Conservation (phyloP, 2,888 invertebrate species). For the Agrochola litura region DNA sequence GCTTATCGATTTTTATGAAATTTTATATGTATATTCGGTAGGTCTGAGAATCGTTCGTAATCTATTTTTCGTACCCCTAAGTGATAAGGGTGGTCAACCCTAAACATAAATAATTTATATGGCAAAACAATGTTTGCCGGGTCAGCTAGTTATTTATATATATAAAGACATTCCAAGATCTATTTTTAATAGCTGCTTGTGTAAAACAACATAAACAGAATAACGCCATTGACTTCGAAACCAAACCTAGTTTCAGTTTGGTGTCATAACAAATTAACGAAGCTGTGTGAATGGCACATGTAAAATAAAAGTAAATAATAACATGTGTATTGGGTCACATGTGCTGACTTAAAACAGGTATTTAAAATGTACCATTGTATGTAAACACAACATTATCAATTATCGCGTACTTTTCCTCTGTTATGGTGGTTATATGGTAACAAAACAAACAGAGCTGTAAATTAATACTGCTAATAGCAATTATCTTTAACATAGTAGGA, state of each 20-base stretch:
- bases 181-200: background rate
- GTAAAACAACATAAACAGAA: slow-evolving; percentile 3
- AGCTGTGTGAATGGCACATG: slow-evolving; percentile 29
- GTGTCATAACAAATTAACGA: slow-evolving; percentile 41
- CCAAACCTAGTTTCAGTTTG: slow-evolving; percentile 28
- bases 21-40: too few species aligned
- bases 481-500: slow-evolving; percentile 37
- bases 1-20: too few species aligned
- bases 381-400: slow-evolving; percentile 60
- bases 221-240: background rate
- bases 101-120: too few species aligned
- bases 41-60: too few species aligned
- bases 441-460: slow-evolving; percentile 38
- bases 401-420: slow-evolving; percentile 54
- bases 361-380: slow-evolving; percentile 32
- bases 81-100: too few species aligned
- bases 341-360: slow-evolving; percentile 17
- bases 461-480: slow-evolving; percentile 24
- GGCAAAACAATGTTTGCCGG: too few species aligned
- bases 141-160: too few species aligned
- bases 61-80: too few species aligned
- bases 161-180: too few species aligned
- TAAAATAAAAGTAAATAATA: slow-evolving; percentile 33
- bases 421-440: slow-evolving; percentile 39
- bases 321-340: slow-evolving; percentile 36